Conservation (phyloP, 53 echinoderm and acorn worm genomes). For the Pentamera pediparva region DNA sequence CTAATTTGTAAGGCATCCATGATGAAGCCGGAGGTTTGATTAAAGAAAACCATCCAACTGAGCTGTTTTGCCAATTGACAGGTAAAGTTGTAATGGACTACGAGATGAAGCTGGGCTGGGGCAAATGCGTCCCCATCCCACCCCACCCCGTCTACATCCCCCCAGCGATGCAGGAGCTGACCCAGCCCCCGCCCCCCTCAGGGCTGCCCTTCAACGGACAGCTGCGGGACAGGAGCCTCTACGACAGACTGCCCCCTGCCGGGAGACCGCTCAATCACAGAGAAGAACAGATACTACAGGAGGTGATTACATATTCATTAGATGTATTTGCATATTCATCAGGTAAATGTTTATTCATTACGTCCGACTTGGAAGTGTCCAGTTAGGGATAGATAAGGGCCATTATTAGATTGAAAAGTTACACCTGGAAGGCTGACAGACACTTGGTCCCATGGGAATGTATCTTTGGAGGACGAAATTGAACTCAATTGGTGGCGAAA, state of each 20-base stretch:
- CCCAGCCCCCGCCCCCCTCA: constrained; percentile 92
- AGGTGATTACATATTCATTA: constrained; percentile 25
- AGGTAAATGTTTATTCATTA: neutral
- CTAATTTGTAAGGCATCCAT: neutral
- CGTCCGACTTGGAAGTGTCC: too few relatives aligned
- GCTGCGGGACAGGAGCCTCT: constrained; percentile 57
- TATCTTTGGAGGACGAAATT: too few relatives aligned
- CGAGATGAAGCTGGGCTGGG: constrained; percentile 98
- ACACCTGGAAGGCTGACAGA: too few relatives aligned
- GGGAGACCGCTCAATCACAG: constrained; percentile 49
- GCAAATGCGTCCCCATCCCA: constrained; percentile 88
- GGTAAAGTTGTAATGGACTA: constrained; percentile 84
- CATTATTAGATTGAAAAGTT: too few relatives aligned
- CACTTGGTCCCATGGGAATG: too few relatives aligned
- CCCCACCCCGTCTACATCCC: constrained; percentile 97
- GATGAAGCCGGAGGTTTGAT: neutral
- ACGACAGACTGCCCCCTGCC: constrained; percentile 41
- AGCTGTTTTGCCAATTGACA: constrained; percentile 8
- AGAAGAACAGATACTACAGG: constrained; percentile 51
- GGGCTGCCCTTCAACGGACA: constrained; percentile 99
- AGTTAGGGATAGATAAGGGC: too few relatives aligned
- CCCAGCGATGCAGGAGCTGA: constrained; percentile 92
- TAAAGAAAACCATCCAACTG: neutral
- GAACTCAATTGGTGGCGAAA: too few relatives aligned
- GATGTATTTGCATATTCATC: neutral